Evolutionary conservation across 2,888 invertebrate species (phyloP), one percentile per base, ranked within the genome.

Genomic region (Himalopsyche kuldschensis): DNA sequence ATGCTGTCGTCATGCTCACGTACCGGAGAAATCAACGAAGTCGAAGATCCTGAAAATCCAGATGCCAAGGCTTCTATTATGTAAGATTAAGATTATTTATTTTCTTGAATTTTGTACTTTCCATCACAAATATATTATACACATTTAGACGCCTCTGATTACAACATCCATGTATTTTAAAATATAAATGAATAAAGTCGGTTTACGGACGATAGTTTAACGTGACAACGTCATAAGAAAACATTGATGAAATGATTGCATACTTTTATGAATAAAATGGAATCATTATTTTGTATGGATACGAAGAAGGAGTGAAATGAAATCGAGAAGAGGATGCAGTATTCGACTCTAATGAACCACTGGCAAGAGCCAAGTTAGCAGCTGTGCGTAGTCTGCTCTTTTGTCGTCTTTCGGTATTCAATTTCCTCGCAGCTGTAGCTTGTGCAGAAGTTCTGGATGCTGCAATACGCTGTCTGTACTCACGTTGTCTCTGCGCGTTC

Each of bases 1-100:
- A 94, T 93, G 88, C 90, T 93, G 87, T 93, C 94, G 0, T 90
- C 92, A 0, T 95, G 95, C 87, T 92, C 93, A 0, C 88, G 90
- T 17, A 88, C 90, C 24, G 94, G 94, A 0, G 89, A 90, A 0
- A 75, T 88, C 0, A 89, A 89, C n/a, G 92, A 92, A 46, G 85
- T 86, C 0, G 88, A 88, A 2, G 89, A 91, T 84, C 88, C 89
- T 1, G 88, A 89, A 27, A 79, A 89, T 83, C 90, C 90, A 3
- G 87, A 89, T 41, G 87, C 87, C 2, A 88, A 88, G 10, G 89
- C 88, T 84, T 87, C 88, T 87, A 81, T 86, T 24, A 79, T 82
- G 85, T 86, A 84, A 81, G 80, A 20, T n/a, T n/a, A n/a, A n/a
- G n/a, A 8, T 35, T 35, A 1, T 8, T 35, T 41, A 41, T 41